Evolutionary conservation across 2,113 vertebrate species (phyloP).

Genomic region (Eptesicus fuscus): DNA sequence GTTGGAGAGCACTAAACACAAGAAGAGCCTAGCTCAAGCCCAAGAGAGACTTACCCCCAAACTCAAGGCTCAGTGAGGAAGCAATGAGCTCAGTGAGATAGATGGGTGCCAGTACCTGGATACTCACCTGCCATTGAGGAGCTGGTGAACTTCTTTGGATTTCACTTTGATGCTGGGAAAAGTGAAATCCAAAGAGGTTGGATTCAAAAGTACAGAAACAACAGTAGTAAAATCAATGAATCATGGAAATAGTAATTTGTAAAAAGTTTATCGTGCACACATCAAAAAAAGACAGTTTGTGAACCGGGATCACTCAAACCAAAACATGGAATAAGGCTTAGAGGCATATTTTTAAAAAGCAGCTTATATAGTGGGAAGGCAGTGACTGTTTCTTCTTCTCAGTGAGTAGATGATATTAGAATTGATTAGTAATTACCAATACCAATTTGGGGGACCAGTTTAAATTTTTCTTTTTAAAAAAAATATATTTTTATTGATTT

Average conservation of each 20-base stretch:
- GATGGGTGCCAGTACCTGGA: not conserved
- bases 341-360: not conserved
- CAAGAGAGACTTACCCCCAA: not conserved
- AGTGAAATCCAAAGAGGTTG: too few relatives aligned
- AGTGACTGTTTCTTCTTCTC: not conserved
- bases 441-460: not conserved
- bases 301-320: not conserved
- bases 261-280: not conserved
- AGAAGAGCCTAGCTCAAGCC: not conserved
- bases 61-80: not conserved
- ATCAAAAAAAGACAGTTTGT: not conserved
- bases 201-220: not conserved
- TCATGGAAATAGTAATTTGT: not conserved
- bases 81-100: not conserved
- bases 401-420: not conserved
- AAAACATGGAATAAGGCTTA: not conserved
- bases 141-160: not conserved
- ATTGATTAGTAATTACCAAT: not conserved
- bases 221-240: not conserved
- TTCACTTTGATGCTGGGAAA: not conserved
- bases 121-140: not conserved
- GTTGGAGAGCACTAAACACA: not conserved
- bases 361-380: not conserved
- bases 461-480: not conserved
- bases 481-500: too few relatives aligned